These are phyloP conservation scores for Cacoxenus indagator DNA, from an alignment of 2,888 invertebrate species.

Conservation along the genomic window DNA sequence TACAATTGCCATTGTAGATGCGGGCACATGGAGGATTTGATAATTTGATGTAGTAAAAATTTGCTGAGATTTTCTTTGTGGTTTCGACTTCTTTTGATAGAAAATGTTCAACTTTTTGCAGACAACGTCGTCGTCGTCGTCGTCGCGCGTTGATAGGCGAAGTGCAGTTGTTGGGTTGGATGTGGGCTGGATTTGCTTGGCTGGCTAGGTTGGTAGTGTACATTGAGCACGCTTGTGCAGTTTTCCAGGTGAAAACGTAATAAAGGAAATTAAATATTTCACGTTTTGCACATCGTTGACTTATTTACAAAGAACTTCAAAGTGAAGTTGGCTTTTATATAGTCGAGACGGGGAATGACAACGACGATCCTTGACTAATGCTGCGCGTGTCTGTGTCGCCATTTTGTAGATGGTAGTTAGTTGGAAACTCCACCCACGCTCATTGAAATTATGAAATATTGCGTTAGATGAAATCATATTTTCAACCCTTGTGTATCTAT, in stretches of 20 bases:
- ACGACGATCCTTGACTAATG: constrained; percentile 36
- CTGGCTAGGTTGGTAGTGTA: background rate
- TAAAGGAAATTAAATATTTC: constrained; percentile 21
- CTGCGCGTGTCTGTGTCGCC: constrained; percentile 24
- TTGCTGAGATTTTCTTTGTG: constrained; percentile 64
- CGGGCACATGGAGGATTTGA: constrained; percentile 45
- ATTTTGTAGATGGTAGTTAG: constrained; percentile 8
- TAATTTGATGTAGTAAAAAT: constrained; percentile 53
- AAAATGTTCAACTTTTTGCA: constrained; percentile 38
- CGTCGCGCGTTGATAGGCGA: background rate
- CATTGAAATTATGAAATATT: constrained; percentile 24
- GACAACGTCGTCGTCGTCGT: constrained; percentile 24
- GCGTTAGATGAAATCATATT: constrained; percentile 11
- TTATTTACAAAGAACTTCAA: constrained; percentile 3
- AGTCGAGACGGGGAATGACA: constrained; percentile 27
- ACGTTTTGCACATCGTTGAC: background rate
- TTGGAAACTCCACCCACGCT: background rate
- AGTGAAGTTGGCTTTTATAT: background rate
- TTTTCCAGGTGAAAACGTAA: constrained; percentile 26
- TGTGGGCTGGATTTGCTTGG: background rate
- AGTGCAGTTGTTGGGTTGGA: background rate
- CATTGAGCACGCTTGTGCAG: background rate
- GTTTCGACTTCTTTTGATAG: constrained; percentile 64
- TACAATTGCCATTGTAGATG: constrained; percentile 38
- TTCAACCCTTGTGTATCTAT: constrained; percentile 15